These are phyloP conservation scores for Oxyruncus cristatus DNA, from an alignment of 2,113 vertebrate species.

Conservation along the genomic window DNA sequence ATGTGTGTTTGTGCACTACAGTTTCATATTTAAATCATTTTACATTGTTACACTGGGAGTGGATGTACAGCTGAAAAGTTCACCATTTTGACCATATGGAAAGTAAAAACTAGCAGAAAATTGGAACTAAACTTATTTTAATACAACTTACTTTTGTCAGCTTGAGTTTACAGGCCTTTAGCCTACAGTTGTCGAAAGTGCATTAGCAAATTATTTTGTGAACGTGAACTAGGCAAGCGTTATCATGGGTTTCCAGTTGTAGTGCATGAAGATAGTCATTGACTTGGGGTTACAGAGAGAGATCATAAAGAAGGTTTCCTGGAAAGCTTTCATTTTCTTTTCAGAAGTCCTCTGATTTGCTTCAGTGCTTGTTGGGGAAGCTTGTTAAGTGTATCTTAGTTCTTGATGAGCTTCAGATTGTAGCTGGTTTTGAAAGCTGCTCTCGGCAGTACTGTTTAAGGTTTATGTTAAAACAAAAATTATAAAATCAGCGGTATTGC, in stretches of 20 bases:
- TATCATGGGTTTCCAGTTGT: neutral
- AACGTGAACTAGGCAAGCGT: neutral
- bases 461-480: neutral
- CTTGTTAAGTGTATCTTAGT: neutral
- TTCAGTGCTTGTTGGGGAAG: neutral
- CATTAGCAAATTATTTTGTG: neutral
- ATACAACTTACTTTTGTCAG: neutral
- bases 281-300: neutral
- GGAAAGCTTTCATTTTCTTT: neutral
- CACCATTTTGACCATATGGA: neutral
- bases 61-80: neutral
- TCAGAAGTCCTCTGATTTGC: neutral
- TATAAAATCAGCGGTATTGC: rapidly evolving
- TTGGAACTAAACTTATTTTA: neutral
- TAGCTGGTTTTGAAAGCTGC: neutral
- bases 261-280: neutral
- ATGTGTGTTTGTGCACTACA: slow-evolving; percentile 51
- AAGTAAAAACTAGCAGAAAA: neutral
- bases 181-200: neutral
- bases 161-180: neutral
- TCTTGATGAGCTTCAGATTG: neutral
- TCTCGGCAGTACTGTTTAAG: neutral
- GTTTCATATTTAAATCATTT: slow-evolving; percentile 66
- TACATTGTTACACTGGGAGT: neutral
- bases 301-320: neutral